Base-by-base conservation (phyloP, 1,140 invertebrate species). In the Macrosteles quadrilineatus region DNA sequence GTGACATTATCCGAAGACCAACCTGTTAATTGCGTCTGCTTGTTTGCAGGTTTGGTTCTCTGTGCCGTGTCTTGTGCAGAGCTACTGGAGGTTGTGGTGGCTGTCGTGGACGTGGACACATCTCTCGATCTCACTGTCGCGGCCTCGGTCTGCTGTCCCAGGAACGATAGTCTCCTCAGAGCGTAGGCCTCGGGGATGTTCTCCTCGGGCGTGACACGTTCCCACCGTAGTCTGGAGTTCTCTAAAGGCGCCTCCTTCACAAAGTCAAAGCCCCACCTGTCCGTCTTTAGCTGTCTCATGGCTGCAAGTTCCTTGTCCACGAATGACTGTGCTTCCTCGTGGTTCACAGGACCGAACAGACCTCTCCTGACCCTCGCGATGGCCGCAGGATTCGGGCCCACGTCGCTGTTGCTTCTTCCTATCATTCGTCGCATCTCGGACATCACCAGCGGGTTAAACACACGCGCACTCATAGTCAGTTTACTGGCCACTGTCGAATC, bases 341-440 rank as follows among this genome's bases (percentile, higher is more conserved):
- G 83, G 73, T 85, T 83, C 2, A 84, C 83, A 1, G 84, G 84
- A 0, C 83, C 84, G 71, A 85, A 85, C n/a, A 85, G 74, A 72
- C 83, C 81, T 69, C 82, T 78, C 11, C 82, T 75, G 2, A 84
- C 82, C 14, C 80, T 78, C 0, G 80, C 81, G 2, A 82, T 71
- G 0, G 78, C 79, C 12, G 79, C 81, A 30, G 57, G 43, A 12
- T 30, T 29, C 21, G 9, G 23, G 17, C 65, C 23, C 14, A 30
- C 29, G 29, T 69, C 68, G 43, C 45, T 59, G 14, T 78, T 75
- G 43, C 81, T 76, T 47, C 76, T 75, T 68, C 73, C 68, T 40
- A 76, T 74, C 64, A 79, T 67, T 30, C 81, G 77, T 64, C 79
- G 78, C 72, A 83, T 77, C 77, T 83, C 81, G 73, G 79, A 79